These are phyloP conservation scores for Onthophagus sagittarius DNA, from an alignment of 2,888 invertebrate species.

Conservation along the genomic window DNA sequence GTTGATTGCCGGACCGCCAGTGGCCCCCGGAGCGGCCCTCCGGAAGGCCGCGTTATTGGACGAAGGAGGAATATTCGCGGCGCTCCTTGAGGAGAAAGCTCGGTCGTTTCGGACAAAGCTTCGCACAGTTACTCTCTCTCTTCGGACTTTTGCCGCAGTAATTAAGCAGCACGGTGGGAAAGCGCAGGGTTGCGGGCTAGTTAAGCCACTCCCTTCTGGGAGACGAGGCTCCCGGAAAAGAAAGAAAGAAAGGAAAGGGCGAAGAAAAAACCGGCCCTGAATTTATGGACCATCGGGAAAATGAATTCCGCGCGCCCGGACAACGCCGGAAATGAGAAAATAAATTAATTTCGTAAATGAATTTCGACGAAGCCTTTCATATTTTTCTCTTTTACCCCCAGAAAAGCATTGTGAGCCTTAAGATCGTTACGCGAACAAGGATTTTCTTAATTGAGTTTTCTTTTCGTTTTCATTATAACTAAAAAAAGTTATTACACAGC, in stretches of 20 bases:
- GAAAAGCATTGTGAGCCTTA: neutral
- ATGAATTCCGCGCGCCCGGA: neutral
- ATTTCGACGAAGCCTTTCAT: neutral
- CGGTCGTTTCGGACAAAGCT: neutral
- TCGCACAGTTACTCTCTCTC: neutral
- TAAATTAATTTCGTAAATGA: neutral
- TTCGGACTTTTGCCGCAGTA: slow-evolving; percentile 19
- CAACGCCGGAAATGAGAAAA: neutral
- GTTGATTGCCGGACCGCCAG: slow-evolving; percentile 40
- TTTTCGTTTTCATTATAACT: neutral
- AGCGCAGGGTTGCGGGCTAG: neutral
- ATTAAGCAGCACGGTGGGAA: slow-evolving; percentile 22
- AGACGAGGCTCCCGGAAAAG: neutral
- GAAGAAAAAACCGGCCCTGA: neutral
- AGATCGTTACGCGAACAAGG: neutral
- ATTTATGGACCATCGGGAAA: neutral
- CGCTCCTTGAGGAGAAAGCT: neutral
- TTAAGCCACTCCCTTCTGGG: neutral
- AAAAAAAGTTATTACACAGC: neutral
- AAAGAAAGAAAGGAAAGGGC: neutral
- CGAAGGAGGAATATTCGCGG: slow-evolving; percentile 18
- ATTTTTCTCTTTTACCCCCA: neutral
- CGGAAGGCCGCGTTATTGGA: slow-evolving; percentile 29
- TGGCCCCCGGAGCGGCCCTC: slow-evolving; percentile 34
- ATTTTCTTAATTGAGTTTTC: neutral